Evolutionary conservation across 2,797 vertebrate species (phyloP).

Genomic region (Semotilus atromaculatus): DNA sequence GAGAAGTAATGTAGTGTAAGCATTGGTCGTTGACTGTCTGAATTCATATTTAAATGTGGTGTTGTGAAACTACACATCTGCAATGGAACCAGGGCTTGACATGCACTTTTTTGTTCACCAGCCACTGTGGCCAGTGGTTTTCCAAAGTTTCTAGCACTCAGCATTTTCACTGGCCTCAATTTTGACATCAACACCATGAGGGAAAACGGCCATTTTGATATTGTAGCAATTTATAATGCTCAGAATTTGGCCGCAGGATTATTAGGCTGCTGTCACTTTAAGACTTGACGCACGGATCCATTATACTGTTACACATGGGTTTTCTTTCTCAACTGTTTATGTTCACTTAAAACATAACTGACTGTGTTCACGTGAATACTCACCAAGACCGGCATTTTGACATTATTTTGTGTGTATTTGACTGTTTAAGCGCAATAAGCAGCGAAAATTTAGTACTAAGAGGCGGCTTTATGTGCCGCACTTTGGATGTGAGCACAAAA

Average conservation of each 20-base stretch:
- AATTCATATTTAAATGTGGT: not conserved
- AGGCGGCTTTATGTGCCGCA: not conserved
- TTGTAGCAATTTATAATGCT: not conserved
- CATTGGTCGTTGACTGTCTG: not conserved
- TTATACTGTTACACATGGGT: not conserved
- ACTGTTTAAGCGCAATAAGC: not conserved
- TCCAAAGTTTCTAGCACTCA: not conserved
- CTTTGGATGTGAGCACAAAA: not conserved
- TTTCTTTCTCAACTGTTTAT: not conserved
- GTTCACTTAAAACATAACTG: not conserved
- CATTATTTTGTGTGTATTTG: no score
- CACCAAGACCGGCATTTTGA: not conserved
- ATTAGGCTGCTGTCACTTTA: not conserved
- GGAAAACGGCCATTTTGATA: not conserved
- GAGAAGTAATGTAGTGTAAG: not conserved
- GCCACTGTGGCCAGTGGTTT: not conserved
- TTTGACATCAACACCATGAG: not conserved
- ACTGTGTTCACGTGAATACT: not conserved
- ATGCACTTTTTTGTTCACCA: not conserved
- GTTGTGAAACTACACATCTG: not conserved
- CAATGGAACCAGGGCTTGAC: not conserved
- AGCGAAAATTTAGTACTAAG: not conserved
- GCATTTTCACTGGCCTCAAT: not conserved
- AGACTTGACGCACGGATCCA: not conserved
- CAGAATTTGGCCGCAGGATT: not conserved